Evolutionary conservation across 2,888 invertebrate genomes (phyloP).

Genomic region (Cantharis flavilabris): DNA sequence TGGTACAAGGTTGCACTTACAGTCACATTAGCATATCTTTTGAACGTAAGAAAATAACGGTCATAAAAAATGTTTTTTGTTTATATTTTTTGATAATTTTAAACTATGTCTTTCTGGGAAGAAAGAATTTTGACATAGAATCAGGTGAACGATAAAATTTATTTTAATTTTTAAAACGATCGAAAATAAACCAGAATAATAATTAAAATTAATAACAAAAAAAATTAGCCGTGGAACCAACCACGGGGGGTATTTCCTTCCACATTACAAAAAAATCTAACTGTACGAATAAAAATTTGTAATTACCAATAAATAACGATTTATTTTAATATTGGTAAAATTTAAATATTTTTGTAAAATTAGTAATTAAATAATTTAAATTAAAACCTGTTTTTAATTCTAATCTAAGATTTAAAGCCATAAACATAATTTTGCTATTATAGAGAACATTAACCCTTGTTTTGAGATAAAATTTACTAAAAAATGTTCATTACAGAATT

Average conservation of each 20-base stretch:
- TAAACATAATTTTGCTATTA: neutral
- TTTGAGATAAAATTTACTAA: neutral
- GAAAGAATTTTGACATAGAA: neutral
- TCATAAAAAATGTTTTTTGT: neutral
- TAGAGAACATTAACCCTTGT: neutral
- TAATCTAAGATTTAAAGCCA: neutral
- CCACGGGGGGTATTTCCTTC: neutral
- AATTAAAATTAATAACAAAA: neutral
- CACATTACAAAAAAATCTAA: neutral
- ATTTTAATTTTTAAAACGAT: neutral
- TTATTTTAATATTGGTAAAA: neutral
- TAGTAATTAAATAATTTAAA: neutral
- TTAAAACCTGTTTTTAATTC: neutral
- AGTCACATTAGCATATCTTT: neutral
- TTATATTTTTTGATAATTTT: neutral
- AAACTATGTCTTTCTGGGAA: neutral
- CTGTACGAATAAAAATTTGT: neutral
- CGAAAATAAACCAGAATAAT: neutral
- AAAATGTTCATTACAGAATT: neutral
- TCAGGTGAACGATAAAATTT: neutral
- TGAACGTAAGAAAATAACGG: neutral
- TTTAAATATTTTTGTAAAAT: neutral
- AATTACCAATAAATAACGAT: neutral
- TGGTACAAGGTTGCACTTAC: conserved; percentile 2
- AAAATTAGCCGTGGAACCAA: neutral